These are phyloP conservation scores for Drosophila silvestris DNA, from an alignment of 2,888 invertebrate species.

Conservation along the genomic window DNA sequence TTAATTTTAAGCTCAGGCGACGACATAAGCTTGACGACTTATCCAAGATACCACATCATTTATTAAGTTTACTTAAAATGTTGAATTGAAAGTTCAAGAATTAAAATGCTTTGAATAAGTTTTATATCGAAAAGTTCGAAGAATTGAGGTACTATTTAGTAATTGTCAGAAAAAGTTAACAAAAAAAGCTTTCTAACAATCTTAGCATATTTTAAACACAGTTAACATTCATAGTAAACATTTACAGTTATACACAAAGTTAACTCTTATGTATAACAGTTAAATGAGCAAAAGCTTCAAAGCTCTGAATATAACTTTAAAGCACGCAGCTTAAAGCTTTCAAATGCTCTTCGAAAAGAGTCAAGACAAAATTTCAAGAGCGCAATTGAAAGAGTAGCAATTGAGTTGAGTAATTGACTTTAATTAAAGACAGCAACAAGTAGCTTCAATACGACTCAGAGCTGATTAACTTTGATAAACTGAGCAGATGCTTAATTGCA, in stretches of 20 bases:
- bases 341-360: background rate
- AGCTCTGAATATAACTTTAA: slow-evolving; percentile 25
- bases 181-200: background rate
- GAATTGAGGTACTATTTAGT: background rate
- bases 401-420: background rate
- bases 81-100: background rate
- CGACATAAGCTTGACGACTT: background rate
- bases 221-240: background rate
- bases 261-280: slow-evolving; percentile 39
- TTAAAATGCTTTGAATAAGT: background rate
- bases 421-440: slow-evolving; percentile 37
- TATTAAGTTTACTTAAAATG: background rate
- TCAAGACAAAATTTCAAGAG: background rate
- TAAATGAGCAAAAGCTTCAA: slow-evolving; percentile 14
- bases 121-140: background rate
- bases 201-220: background rate
- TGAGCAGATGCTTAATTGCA: background rate
- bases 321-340: slow-evolving; percentile 18
- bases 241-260: background rate
- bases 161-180: background rate
- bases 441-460: background rate
- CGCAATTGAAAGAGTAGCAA: background rate
- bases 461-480: background rate
- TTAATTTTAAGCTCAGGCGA: background rate
- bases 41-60: background rate